Conservation (phyloP, 2,888 invertebrate species). For the Tortricodes alternella region DNA sequence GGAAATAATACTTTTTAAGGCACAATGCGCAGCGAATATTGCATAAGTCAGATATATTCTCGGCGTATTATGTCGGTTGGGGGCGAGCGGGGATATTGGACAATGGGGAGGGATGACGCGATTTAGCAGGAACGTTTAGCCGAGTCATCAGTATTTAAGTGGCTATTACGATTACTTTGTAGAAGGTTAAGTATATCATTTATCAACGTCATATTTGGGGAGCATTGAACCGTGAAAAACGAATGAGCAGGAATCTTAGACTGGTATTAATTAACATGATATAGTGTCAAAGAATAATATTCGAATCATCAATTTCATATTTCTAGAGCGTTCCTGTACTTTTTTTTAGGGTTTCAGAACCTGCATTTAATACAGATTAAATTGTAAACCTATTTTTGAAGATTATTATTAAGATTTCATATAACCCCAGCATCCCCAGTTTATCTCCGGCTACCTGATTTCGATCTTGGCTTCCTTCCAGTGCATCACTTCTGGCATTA, state of each 20-base stretch:
- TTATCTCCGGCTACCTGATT: slow-evolving; percentile 20
- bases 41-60: slow-evolving; percentile 16
- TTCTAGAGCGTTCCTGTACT: too few relatives aligned
- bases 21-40: not conserved
- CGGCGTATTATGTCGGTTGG: slow-evolving; percentile 8
- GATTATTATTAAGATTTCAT: not conserved
- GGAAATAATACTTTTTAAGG: slow-evolving; percentile 7
- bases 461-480: slow-evolving; percentile 25
- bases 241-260: not conserved
- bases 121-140: slow-evolving; percentile 10
- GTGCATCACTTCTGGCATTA: slow-evolving; percentile 16
- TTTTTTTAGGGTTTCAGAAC: too few relatives aligned
- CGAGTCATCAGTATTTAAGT: slow-evolving; percentile 30
- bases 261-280: not conserved
- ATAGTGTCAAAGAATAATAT: too few relatives aligned
- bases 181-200: not conserved
- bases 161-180: slow-evolving; percentile 12
- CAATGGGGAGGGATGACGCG: slow-evolving; percentile 2
- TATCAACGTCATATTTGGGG: not conserved
- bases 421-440: slow-evolving; percentile 4
- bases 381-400: not conserved
- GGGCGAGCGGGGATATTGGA: slow-evolving; percentile 14
- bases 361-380: not conserved
- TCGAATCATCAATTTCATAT: too few relatives aligned
- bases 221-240: not conserved